Conservation (phyloP, 2,113 vertebrate genomes). For the Gallinago jamesoni region DNA sequence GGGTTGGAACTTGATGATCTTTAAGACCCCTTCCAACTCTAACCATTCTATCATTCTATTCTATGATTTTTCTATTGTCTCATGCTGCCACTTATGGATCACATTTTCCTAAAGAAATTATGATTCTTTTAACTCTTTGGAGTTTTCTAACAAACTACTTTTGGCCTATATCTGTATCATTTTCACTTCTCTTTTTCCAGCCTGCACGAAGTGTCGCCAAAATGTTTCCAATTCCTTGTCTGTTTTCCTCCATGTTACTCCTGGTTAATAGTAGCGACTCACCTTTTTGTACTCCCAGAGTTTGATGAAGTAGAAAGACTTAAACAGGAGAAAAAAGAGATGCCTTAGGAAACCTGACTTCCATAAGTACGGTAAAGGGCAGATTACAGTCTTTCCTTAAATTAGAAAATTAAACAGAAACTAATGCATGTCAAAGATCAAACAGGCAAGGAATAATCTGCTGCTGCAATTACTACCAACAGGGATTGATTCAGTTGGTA, state of each 20-base stretch:
- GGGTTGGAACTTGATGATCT: too few species aligned
- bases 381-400: neutral
- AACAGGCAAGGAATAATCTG: constrained; percentile 2
- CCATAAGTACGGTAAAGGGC: neutral
- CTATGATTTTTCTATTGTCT: neutral
- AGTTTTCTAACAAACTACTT: neutral
- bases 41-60: too few species aligned
- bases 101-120: neutral
- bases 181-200: neutral
- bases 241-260: neutral
- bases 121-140: neutral
- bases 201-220: neutral
- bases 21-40: too few species aligned
- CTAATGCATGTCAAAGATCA: constrained; percentile 56
- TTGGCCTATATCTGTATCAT: neutral
- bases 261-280: neutral
- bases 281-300: neutral
- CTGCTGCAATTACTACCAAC: neutral
- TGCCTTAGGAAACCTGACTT: neutral
- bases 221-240: neutral
- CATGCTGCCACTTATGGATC: neutral
- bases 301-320: neutral
- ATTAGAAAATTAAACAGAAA: constrained; percentile 59
- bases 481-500: neutral
- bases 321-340: neutral